Conservation (phyloP, 2,888 invertebrate species). For the Elegia similella region DNA sequence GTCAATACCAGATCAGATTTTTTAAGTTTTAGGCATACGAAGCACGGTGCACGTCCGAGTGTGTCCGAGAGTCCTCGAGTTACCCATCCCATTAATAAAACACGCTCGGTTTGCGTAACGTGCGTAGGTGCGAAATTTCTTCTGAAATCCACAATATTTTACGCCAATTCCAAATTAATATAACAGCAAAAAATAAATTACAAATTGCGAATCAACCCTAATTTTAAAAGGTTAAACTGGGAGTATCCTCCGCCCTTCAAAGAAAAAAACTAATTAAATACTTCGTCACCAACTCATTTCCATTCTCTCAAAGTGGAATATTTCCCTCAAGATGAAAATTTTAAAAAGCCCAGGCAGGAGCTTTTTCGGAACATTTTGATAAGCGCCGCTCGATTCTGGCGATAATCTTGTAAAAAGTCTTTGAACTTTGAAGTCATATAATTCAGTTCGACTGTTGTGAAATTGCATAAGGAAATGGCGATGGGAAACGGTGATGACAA, state of each 20-base stretch:
- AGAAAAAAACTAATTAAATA: constrained; percentile 12
- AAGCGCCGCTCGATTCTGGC: constrained; percentile 3
- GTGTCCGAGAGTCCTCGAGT: no score
- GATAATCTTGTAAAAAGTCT: constrained; percentile 8
- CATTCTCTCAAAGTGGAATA: constrained; percentile 1
- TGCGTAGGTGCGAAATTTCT: no score
- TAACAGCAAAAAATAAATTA: neutral
- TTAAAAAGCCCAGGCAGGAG: neutral
- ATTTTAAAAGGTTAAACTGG: neutral
- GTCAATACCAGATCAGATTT: no score
- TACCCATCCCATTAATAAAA: no score
- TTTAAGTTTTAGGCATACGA: no score
- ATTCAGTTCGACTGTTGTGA: neutral
- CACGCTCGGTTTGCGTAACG: no score
- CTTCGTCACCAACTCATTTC: constrained; percentile 14
- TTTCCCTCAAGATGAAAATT: constrained; percentile 6
- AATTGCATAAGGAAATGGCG: neutral
- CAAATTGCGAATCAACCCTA: neutral
- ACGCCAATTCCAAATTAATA: neutral
- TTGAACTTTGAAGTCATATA: constrained; percentile 4
- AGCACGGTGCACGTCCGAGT: no score
- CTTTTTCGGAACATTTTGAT: neutral
- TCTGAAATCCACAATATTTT: no score
- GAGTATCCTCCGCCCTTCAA: neutral
- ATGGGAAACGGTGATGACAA: neutral